Conservation (phyloP, 2,113 vertebrate species). For the Sterna hirundo region DNA sequence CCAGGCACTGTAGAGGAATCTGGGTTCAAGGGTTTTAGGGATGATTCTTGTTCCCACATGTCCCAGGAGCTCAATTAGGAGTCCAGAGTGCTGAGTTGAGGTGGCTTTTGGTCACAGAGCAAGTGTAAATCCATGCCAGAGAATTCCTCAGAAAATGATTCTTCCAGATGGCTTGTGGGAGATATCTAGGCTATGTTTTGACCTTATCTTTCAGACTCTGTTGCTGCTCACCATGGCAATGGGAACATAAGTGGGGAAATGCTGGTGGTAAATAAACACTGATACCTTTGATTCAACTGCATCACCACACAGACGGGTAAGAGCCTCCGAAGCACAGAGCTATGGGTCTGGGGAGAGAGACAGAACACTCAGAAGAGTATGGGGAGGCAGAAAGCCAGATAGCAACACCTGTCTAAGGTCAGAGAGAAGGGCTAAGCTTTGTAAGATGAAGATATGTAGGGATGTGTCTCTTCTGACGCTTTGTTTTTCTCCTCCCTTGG, state of each 20-base stretch:
- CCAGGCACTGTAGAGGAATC: neutral
- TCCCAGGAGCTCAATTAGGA: neutral
- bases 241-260: neutral
- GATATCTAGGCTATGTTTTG: neutral
- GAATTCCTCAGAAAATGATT: neutral
- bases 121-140: neutral
- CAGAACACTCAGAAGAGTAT: neutral
- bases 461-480: neutral
- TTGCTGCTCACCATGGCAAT: slow-evolving; percentile 8
- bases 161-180: slow-evolving; percentile 25
- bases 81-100: neutral
- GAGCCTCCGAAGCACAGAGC: neutral
- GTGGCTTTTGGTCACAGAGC: neutral
- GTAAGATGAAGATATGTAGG: neutral
- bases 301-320: neutral
- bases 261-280: neutral
- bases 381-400: neutral
- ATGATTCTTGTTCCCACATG: neutral
- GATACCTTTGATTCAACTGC: neutral
- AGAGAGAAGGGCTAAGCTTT: neutral
- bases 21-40: neutral
- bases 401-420: neutral
- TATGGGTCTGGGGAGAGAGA: neutral
- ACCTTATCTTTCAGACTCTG: slow-evolving; percentile 27
- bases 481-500: neutral